A percentile compares a stretch with the other conserved stretches of the same genome.
phyloP scores from a whole-genome alignment of 2,113 vertebrate species.

The Arenaria interpres region DNA sequence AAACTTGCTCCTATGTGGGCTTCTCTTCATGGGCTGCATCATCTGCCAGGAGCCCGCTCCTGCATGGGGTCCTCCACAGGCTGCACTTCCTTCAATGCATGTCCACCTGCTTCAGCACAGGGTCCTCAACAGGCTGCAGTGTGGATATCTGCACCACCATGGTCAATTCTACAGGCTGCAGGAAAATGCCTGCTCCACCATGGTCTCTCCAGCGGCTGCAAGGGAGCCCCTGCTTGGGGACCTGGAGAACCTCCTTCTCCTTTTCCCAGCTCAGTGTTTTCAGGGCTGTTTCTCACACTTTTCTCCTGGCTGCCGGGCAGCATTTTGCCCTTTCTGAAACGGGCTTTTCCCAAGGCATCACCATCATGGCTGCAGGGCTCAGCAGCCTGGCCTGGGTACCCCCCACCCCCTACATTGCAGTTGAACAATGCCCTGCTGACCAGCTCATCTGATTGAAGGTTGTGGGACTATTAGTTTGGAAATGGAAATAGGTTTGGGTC shows the following conservation, averaged over 20 bases:
- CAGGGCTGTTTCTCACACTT: not conserved
- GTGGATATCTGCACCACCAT: not conserved
- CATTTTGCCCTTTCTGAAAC: not conserved
- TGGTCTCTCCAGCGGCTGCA: not conserved
- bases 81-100: not conserved
- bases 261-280: accelerated
- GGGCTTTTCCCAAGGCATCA: accelerated
- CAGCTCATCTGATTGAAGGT: not conserved
- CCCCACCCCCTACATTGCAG: accelerated
- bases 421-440: not conserved
- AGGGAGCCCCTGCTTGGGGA: not conserved
- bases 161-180: not conserved
- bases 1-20: not conserved
- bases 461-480: not conserved
- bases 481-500: not conserved
- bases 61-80: not conserved
- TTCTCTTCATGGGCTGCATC: not conserved
- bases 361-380: accelerated
- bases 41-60: not conserved
- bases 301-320: not conserved
- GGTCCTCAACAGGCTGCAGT: not conserved
- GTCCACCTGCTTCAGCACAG: no score
- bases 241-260: not conserved
- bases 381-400: no score
- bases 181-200: not conserved